Evolutionary conservation across 1,140 invertebrate genomes (phyloP).

Genomic region (Drosophila suzukii): DNA sequence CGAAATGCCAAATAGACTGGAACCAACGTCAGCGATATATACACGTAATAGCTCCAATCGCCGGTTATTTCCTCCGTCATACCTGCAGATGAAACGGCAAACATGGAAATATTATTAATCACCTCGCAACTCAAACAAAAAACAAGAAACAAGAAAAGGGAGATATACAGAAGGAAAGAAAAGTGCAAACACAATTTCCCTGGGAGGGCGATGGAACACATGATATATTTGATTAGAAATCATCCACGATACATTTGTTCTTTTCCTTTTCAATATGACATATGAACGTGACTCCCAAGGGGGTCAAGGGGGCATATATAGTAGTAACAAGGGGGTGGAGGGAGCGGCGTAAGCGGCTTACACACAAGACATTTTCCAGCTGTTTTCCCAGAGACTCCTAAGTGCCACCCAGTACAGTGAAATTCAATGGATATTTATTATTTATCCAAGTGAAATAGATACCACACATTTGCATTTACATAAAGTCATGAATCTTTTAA

Average conservation of each 20-base stretch:
- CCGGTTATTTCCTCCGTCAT: conserved; percentile 83
- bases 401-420: conserved; percentile 17
- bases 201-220: conserved; percentile 1
- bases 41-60: conserved; percentile 82
- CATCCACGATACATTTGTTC: conserved; percentile 34
- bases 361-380: conserved; percentile 28
- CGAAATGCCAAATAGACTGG: conserved; percentile 84
- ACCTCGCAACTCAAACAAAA: conserved; percentile 15
- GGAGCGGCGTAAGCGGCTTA: conserved; percentile 26
- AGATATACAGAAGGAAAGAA: not conserved
- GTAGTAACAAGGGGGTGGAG: not conserved
- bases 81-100: conserved; percentile 51
- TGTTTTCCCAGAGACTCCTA: conserved; percentile 16
- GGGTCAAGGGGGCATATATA: not conserved
- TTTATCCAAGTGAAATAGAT: conserved; percentile 2
- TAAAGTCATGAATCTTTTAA: no score
- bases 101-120: conserved; percentile 26
- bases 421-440: conserved; percentile 27
- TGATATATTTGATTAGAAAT: conserved; percentile 54
- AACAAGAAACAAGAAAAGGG: not conserved
- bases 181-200: conserved; percentile 29
- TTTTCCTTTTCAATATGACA: conserved; percentile 29
- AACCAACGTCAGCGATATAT: conserved; percentile 78
- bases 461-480: not conserved
- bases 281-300: conserved; percentile 35